Conservation (phyloP, 1,140 invertebrate genomes). For the Drosophila biarmipes region DNA sequence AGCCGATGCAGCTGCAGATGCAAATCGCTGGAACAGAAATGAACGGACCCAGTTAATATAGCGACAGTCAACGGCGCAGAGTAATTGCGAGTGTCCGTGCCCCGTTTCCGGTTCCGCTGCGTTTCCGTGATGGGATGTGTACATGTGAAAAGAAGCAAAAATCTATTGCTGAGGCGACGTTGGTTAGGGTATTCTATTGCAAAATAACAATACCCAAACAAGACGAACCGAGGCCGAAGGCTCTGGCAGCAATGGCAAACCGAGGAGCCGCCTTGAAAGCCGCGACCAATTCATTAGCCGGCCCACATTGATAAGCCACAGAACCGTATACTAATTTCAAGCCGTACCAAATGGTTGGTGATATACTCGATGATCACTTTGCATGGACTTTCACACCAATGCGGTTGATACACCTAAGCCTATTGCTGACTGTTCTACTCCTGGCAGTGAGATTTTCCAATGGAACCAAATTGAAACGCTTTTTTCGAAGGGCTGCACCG, state of each 20-base stretch:
- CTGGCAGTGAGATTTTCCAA: not conserved
- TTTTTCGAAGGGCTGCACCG: too few relatives aligned
- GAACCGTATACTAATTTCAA: too few relatives aligned
- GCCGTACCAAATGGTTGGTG: too few relatives aligned
- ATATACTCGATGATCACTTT: not conserved
- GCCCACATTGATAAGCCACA: not conserved
- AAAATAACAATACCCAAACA: constrained; percentile 14
- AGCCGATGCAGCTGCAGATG: constrained; percentile 13
- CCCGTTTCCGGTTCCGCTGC: constrained; percentile 44
- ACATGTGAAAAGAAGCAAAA: constrained; percentile 13
- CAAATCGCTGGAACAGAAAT: constrained; percentile 17
- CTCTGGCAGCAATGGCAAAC: constrained; percentile 5
- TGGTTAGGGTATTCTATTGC: constrained; percentile 20
- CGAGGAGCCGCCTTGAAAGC: constrained; percentile 15
- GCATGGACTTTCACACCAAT: not conserved
- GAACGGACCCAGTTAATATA: constrained; percentile 21
- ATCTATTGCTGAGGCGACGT: constrained; percentile 1
- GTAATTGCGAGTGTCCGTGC: constrained; percentile 53
- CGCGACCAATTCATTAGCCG: constrained; percentile 25
- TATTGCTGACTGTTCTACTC: not conserved
- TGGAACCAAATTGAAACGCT: not conserved
- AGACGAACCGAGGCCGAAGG: constrained; percentile 16
- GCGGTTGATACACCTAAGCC: not conserved
- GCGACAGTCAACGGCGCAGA: constrained; percentile 2
- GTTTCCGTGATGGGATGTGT: constrained; percentile 40